phyloP scores from a whole-genome alignment of 2,113 vertebrate species.

The Eleginops maclovinus region DNA sequence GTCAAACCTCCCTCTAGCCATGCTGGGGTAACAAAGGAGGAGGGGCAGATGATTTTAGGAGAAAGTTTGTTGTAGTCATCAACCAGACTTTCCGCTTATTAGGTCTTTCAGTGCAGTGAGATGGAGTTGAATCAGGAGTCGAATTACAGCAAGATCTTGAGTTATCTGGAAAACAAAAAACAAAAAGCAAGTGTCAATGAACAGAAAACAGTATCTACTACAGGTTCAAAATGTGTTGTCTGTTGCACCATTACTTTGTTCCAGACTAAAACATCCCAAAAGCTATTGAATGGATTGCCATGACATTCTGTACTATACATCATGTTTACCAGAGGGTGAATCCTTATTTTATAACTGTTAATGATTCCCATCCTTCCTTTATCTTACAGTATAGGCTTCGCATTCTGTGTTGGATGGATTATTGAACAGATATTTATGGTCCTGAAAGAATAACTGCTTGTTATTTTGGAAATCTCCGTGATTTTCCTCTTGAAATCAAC shows the following conservation, averaged over 20 bases:
- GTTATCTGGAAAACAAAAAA: slow-evolving; percentile 67
- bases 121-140: slow-evolving; percentile 17
- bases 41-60: slow-evolving; percentile 62
- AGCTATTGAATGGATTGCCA: background rate
- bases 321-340: too few relatives aligned
- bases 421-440: background rate
- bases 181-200: slow-evolving; percentile 43
- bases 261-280: background rate
- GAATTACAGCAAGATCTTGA: slow-evolving; percentile 47
- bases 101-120: slow-evolving; percentile 49
- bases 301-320: background rate
- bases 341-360: background rate
- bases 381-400: too few relatives aligned
- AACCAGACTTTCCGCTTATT: slow-evolving; percentile 65
- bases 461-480: background rate
- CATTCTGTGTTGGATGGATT: background rate
- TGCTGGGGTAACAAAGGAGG: slow-evolving; percentile 75
- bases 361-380: too few relatives aligned
- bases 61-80: slow-evolving; percentile 68
- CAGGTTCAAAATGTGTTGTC: background rate
- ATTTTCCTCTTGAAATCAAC: background rate
- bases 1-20: slow-evolving; percentile 84
- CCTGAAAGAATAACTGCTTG: background rate
- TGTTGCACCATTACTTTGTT: too few relatives aligned
- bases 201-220: background rate